phyloP scores from a whole-genome alignment of 2,797 vertebrate genomes.

The Liasis olivaceus region DNA sequence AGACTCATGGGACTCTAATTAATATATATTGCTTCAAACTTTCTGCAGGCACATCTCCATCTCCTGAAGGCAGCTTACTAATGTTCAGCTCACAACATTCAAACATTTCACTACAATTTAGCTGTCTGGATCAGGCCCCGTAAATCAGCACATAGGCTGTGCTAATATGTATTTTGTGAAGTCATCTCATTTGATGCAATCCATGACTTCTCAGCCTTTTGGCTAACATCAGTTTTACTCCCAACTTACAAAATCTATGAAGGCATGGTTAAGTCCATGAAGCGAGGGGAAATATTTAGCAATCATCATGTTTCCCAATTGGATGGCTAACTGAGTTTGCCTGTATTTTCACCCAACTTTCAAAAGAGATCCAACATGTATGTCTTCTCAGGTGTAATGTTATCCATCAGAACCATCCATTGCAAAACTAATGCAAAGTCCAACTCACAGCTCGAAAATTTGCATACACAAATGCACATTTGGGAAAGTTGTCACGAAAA shows the following conservation, averaged over 20 bases:
- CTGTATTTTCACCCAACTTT: background rate
- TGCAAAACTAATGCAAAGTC: background rate
- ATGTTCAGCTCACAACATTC: background rate
- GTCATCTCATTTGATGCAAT: background rate
- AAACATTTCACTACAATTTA: background rate
- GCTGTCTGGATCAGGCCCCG: background rate
- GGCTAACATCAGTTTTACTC: background rate
- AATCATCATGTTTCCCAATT: background rate
- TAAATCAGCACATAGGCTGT: background rate
- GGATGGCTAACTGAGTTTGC: background rate
- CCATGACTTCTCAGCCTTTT: background rate
- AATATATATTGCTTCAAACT: background rate
- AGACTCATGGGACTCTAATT: background rate
- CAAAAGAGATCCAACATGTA: background rate
- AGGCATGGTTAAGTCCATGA: background rate
- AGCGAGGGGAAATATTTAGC: background rate
- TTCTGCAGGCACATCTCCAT: background rate
- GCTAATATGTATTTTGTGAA: background rate
- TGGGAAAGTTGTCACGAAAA: background rate
- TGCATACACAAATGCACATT: background rate
- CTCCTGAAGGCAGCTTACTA: background rate
- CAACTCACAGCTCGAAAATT: background rate
- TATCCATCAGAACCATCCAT: background rate
- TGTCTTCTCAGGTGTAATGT: background rate
- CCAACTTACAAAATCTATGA: background rate